phyloP scores from a whole-genome alignment of 2,888 invertebrate species.

The Cheilosia urbana region DNA sequence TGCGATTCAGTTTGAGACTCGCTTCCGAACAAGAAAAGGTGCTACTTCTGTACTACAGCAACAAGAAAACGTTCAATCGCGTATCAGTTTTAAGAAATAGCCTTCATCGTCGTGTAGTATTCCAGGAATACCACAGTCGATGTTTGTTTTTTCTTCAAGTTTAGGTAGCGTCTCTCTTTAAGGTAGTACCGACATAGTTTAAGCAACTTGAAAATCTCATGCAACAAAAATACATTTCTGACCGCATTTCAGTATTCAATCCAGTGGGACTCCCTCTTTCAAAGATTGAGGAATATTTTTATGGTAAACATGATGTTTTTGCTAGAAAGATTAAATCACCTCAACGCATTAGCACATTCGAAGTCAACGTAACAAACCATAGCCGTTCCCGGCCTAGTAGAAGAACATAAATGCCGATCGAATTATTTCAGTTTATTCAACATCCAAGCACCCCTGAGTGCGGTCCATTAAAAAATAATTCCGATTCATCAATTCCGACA shows the following conservation, averaged over 20 bases:
- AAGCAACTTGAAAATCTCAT: neutral
- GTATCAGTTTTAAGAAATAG: too few species aligned
- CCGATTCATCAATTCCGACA: constrained; percentile 8
- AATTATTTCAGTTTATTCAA: constrained; percentile 38
- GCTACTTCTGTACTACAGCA: too few species aligned
- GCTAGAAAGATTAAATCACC: neutral
- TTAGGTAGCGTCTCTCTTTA: too few species aligned
- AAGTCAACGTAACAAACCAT: too few species aligned
- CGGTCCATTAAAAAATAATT: constrained; percentile 44
- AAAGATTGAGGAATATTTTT: neutral
- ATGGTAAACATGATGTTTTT: too few species aligned
- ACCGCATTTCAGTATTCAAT: neutral
- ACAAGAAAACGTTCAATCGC: too few species aligned
- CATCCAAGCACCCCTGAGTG: constrained; percentile 41
- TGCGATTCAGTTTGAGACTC: too few species aligned
- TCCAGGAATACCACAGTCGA: too few species aligned
- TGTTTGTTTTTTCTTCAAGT: too few species aligned
- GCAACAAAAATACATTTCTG: neutral
- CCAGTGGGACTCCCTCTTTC: neutral
- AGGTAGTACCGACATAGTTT: too few species aligned
- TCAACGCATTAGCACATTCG: neutral
- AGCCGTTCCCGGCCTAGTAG: neutral
- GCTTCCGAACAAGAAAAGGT: too few species aligned
- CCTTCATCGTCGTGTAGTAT: too few species aligned
- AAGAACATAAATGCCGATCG: constrained; percentile 1